These are phyloP conservation scores for Coelopa pilipes DNA, from an alignment of 2,888 invertebrate genomes.

Conservation along the genomic window DNA sequence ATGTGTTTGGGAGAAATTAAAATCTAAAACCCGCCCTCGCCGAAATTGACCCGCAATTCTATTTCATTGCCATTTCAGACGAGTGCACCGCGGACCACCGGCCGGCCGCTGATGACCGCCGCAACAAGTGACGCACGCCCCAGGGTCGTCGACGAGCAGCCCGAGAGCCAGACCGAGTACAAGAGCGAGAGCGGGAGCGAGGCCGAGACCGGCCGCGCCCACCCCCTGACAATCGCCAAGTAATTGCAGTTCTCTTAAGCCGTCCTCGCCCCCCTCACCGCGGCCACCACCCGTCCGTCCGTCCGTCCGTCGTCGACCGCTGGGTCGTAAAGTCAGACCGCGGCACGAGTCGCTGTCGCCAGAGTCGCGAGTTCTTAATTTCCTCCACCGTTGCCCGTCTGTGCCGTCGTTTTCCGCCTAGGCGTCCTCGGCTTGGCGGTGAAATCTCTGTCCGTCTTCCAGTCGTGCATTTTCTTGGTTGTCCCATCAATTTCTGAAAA, in stretches of 20 bases:
- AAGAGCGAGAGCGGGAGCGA: too few species aligned
- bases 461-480: too few species aligned
- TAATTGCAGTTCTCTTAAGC: background rate
- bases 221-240: constrained; percentile 8
- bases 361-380: too few species aligned
- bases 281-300: background rate
- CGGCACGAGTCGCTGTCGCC: too few species aligned
- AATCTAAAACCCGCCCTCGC: background rate
- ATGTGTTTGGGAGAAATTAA: background rate
- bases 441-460: too few species aligned
- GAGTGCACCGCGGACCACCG: background rate
- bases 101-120: background rate
- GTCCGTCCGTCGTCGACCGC: too few species aligned
- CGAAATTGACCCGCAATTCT: background rate
- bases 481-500: too few species aligned
- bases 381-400: too few species aligned
- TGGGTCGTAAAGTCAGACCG: too few species aligned
- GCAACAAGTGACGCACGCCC: constrained; percentile 13
- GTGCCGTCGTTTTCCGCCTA: too few species aligned
- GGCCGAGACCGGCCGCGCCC: too few species aligned
- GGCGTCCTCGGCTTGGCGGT: too few species aligned
- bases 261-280: background rate
- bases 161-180: background rate
- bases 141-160: constrained; percentile 2
- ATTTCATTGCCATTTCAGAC: constrained; percentile 26